Conservation (phyloP, 2,797 vertebrate genomes). For the Gadopsis bispinosus region DNA sequence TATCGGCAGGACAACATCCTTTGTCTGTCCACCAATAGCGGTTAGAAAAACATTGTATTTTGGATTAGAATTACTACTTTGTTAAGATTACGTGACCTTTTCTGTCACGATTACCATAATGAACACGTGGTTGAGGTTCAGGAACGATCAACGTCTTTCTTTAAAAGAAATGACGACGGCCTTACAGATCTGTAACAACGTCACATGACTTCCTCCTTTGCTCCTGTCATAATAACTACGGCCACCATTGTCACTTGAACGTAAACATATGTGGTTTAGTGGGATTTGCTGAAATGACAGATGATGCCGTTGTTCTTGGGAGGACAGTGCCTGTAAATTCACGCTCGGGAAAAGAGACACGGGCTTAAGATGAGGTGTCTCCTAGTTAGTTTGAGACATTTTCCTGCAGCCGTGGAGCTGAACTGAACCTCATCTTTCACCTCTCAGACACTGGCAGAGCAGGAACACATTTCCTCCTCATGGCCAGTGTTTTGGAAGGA, state of each 20-base stretch:
- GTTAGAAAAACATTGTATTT: neutral
- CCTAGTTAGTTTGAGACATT: conserved; percentile 3
- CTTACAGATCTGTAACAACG: neutral
- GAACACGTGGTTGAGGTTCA: neutral
- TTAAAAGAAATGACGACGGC: neutral
- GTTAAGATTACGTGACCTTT: neutral
- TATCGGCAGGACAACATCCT: neutral
- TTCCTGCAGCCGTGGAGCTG: neutral
- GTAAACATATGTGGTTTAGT: neutral
- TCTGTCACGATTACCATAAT: neutral
- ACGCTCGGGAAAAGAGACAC: neutral
- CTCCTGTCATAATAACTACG: neutral
- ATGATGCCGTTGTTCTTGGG: neutral
- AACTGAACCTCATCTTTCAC: neutral
- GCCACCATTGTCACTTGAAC: neutral
- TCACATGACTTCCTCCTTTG: neutral
- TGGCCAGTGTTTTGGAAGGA: neutral
- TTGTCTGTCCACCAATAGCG: neutral
- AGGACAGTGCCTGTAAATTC: neutral
- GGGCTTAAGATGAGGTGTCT: neutral
- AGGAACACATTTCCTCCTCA: neutral
- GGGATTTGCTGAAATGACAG: neutral
- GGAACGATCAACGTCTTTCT: neutral
- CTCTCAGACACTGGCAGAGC: neutral
- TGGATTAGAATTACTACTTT: neutral